These are phyloP conservation scores for Cavia aperea DNA, from an alignment of 2,113 vertebrate species.

Conservation along the genomic window DNA sequence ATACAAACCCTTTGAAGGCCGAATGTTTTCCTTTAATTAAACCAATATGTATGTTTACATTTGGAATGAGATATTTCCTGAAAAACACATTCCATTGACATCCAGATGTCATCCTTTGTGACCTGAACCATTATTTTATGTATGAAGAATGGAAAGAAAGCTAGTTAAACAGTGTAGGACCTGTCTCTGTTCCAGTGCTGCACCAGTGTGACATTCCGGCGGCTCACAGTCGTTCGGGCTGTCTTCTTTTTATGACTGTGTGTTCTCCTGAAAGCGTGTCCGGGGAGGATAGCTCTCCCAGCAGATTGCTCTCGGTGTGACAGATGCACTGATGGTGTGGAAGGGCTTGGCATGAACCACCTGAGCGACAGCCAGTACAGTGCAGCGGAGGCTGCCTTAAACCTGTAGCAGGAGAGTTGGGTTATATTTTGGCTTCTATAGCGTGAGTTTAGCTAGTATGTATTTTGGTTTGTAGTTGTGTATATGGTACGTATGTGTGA, in stretches of 20 bases:
- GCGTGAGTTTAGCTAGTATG: not conserved
- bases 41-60: not conserved
- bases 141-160: not conserved
- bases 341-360: constrained; percentile 11
- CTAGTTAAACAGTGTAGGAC: not conserved
- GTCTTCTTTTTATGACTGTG: not conserved
- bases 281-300: constrained; percentile 21
- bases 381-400: not conserved
- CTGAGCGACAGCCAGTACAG: not conserved
- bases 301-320: not conserved
- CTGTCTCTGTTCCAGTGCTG: not conserved
- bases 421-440: not conserved
- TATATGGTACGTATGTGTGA: not conserved
- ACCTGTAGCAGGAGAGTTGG: not conserved
- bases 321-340: not conserved
- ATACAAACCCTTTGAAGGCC: not conserved
- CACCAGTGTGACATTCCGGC: not conserved
- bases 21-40: not conserved
- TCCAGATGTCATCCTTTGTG: not conserved
- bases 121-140: not conserved
- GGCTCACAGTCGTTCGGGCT: not conserved
- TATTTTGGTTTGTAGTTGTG: constrained; percentile 21
- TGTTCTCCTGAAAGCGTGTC: not conserved
- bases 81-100: not conserved
- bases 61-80: not conserved